Evolutionary conservation across 2,797 vertebrate species (phyloP).

Genomic region (Podarcis lilfordi): DNA sequence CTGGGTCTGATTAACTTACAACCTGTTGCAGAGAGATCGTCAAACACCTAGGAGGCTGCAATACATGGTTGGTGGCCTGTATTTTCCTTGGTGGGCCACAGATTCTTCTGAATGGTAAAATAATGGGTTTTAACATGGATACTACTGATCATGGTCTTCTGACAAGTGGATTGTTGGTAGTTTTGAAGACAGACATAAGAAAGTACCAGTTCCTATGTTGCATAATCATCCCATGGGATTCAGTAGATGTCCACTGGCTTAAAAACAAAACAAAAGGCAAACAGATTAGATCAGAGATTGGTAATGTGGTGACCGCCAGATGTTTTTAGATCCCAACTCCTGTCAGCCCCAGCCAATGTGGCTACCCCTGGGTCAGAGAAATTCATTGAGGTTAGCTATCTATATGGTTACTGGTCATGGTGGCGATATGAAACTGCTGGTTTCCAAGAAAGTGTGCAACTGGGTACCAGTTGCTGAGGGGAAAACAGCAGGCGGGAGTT

Average conservation of each 20-base stretch:
- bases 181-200: not conserved
- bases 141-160: not conserved
- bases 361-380: not conserved
- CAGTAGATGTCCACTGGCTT: not conserved
- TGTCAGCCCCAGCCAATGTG: too few relatives aligned
- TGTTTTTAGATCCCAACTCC: too few relatives aligned
- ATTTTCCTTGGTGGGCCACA: not conserved
- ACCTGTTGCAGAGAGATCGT: not conserved
- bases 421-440: not conserved
- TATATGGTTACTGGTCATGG: not conserved
- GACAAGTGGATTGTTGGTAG: not conserved
- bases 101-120: not conserved
- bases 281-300: too few relatives aligned
- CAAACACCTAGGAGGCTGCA: not conserved
- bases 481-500: not conserved
- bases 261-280: not conserved
- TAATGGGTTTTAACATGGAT: not conserved
- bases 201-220: not conserved
- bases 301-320: too few relatives aligned
- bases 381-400: not conserved
- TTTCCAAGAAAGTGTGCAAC: not conserved
- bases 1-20: not conserved
- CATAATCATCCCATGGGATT: not conserved
- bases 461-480: not conserved
- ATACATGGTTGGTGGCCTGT: not conserved